Evolutionary conservation across 2,797 vertebrate genomes (phyloP).

Genomic region (Enteromius fasciolatus): DNA sequence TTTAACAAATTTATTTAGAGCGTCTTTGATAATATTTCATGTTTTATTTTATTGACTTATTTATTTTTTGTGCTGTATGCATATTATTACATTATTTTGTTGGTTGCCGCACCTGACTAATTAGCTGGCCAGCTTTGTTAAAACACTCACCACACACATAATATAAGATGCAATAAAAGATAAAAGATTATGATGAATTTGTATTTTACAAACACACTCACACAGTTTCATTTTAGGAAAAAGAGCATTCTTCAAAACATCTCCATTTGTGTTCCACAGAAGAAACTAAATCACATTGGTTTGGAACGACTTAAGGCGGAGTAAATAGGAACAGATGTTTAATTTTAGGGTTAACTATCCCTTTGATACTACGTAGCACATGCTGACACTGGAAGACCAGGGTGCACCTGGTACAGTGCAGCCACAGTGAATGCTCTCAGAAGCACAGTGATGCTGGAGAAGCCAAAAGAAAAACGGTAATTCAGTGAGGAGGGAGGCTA

Average conservation of each 20-base stretch:
- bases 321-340: not conserved
- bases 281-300: not conserved
- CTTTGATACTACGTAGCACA: conserved; percentile 1
- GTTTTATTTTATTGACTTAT: not conserved
- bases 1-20: not conserved
- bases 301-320: not conserved
- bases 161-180: too few relatives aligned
- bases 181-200: too few relatives aligned
- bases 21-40: too few relatives aligned
- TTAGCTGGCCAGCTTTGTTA: not conserved
- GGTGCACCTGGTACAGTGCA: conserved; percentile 25
- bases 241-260: not conserved
- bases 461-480: not conserved
- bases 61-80: too few relatives aligned
- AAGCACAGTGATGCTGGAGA: conserved; percentile 15
- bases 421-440: conserved; percentile 34
- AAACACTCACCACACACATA: not conserved
- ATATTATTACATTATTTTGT: not conserved
- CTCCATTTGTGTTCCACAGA: not conserved
- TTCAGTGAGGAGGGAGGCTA: conserved; percentile 17
- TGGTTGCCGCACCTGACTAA: too few relatives aligned
- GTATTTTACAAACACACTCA: too few relatives aligned
- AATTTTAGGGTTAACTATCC: not conserved
- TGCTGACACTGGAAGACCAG: not conserved
- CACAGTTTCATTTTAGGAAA: too few relatives aligned